These are phyloP conservation scores for Hylaea fasciaria DNA, from an alignment of 2,888 invertebrate genomes.

Conservation along the genomic window DNA sequence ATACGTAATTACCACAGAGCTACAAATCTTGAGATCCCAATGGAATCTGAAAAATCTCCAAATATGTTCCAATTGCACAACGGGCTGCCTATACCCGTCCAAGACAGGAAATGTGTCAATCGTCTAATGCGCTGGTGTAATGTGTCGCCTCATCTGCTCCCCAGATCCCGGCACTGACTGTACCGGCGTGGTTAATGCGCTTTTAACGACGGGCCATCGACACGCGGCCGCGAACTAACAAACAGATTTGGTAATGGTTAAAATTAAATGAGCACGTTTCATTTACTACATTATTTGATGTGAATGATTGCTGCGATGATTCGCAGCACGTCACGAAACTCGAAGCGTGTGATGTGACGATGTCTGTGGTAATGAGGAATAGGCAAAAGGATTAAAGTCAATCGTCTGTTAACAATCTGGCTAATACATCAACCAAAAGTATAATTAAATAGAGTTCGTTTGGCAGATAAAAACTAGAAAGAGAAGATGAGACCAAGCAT, in stretches of 20 bases:
- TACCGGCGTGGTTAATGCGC: slow-evolving; percentile 61
- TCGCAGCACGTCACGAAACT: no score
- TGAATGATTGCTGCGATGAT: no score
- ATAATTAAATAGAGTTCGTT: no score
- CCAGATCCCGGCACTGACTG: slow-evolving; percentile 37
- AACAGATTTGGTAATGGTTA: slow-evolving; percentile 44
- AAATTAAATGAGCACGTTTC: slow-evolving; percentile 46
- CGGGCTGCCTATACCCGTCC: slow-evolving; percentile 20
- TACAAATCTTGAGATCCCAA: background rate
- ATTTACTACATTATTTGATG: no score
- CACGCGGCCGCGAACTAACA: slow-evolving; percentile 51
- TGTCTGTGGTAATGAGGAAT: no score
- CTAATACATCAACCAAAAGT: no score
- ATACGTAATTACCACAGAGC: no score
- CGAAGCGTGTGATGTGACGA: no score
- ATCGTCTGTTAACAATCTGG: no score
- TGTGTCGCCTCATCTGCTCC: slow-evolving; percentile 39
- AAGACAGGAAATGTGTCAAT: slow-evolving; percentile 43
- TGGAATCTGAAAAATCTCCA: slow-evolving; percentile 3
- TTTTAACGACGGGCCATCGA: slow-evolving; percentile 65
- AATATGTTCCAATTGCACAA: slow-evolving; percentile 29
- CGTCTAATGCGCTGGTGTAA: slow-evolving; percentile 39
- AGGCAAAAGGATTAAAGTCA: no score
- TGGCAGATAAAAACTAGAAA: no score
- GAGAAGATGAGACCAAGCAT: no score